Evolutionary conservation across 1,140 invertebrate species (phyloP), one percentile per base, ranked within the genome.

Genomic region (Rhagoletis pomonella): DNA sequence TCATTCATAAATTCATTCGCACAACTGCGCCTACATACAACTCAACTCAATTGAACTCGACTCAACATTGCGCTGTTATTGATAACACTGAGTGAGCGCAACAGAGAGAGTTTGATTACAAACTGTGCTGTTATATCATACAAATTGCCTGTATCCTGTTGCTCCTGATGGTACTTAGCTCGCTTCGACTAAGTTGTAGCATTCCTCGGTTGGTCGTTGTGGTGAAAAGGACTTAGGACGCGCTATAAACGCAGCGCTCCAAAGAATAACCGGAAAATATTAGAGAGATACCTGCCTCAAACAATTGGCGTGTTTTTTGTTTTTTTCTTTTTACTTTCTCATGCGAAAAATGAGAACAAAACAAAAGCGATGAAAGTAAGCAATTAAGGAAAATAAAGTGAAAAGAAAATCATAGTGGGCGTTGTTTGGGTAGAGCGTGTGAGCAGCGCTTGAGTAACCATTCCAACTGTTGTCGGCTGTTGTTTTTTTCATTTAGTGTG

Each of bases 311-410:
- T 67, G 6, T 6, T 67, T 67, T n/a, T 29, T 39, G 29, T 29
- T 29, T 29, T 29, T 29, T 29, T 29, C 29, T 29, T 29, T 29
- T 29, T 29, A 29, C 29, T 2, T 42, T 29, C 44, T 9, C 5
- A 81, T 0, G 17, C 17, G 73, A 50, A 81, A 55, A 81, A n/a
- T 55, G 47, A n/a, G 47, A 81, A 29, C 47, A 81, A 55, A 81
- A 81, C 73, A 81, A 50, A 81, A 55, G 47, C 55, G 73, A 81
- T 81, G 73, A 81, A 50, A 50, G 12, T 50, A 81, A 81, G 47
- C 2, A 6, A 55, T 50, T 55, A 58, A 81, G 12, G 14, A 29
- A 47, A 5, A 67, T 81, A 73, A 55, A 81, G 1, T 0, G 19
- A 29, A 39, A 14, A 62, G 17, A 62, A 0, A 62, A 1, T 14